Percentiles rank a stretch among this genome's conserved stretches.
Conservation (phyloP, 2,797 vertebrate species). For the Myiothlypis coronata region DNA sequence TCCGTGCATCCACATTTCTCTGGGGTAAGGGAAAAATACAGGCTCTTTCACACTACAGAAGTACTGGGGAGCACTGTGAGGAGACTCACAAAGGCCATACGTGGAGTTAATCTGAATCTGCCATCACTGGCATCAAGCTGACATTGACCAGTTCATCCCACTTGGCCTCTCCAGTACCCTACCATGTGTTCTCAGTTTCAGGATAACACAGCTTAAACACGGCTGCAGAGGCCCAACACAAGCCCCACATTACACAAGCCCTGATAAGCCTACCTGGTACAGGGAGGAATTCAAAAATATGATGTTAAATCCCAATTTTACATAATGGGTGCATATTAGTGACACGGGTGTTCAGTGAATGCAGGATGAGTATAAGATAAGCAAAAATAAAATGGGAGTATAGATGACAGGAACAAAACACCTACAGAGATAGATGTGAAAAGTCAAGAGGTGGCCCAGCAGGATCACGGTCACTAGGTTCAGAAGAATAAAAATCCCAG, state of each 20-base stretch:
- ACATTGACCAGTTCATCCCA: neutral
- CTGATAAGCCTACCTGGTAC: neutral
- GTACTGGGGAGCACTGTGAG: neutral
- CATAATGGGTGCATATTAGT: neutral
- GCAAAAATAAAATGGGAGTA: neutral
- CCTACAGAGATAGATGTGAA: conserved; percentile 94
- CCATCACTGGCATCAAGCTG: accelerated
- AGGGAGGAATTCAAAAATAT: neutral
- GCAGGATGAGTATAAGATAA: neutral
- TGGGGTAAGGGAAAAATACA: neutral
- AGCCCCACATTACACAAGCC: neutral
- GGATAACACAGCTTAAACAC: neutral
- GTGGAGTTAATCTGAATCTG: neutral
- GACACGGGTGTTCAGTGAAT: accelerated
- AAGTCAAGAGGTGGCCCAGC: conserved; percentile 88
- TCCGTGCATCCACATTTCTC: neutral
- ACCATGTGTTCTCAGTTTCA: neutral
- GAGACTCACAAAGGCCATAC: neutral
- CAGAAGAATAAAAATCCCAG: conserved; percentile 84
- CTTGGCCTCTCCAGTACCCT: neutral
- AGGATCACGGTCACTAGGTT: conserved; percentile 83
- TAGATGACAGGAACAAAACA: neutral
- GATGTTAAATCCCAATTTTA: neutral
- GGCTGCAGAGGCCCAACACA: neutral
- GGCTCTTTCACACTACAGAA: neutral